Evolutionary conservation across 2,888 invertebrate species (phyloP), one percentile per base, ranked within the genome.

Genomic region (Dynastes tityus): DNA sequence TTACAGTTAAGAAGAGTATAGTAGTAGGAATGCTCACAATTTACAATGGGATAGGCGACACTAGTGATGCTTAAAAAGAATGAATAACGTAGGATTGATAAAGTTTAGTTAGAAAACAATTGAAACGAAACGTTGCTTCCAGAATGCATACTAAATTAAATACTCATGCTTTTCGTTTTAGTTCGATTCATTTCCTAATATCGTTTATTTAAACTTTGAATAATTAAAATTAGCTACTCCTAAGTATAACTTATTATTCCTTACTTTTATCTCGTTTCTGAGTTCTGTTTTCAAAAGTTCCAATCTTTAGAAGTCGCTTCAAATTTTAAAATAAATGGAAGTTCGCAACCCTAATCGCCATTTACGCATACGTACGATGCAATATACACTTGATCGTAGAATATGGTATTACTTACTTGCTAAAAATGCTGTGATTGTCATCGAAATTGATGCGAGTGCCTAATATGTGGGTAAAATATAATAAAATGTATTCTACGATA

Each of bases 11-110:
- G 80, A 77, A 82, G 73, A 82, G 79, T 80, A 80, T 78, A 78
- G 78, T 80, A 81, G 79, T 82, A 82, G 82, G 80, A 80, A 81
- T 83, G 82, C 83, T 83, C 83, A 82, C 82, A 82, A 74, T 80
- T 83, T 80, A 78, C 64, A 70, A 74, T 61, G 79, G 68, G 79
- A 79, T 79, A 79, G 79, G 74, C 77, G 63, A 74, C 65, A 64
- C 65, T 74, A 77, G 79, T 79, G 76, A 77, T 77, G 79, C 79
- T 79, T 79, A 79, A 67, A 76, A 61, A 79, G 76, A 77, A 79
- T 16, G 70, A 75, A 68, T 78, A 75, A 61, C 22, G 65, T 73
- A 65, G 65, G 73, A 29, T 78, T 73, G 73, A 74, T 74, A 74
- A 68, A 74, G 22, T 63, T 61, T 74, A 74, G 73, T 61, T 74